Base-by-base conservation (phyloP, 2,888 invertebrate species). In the Eilema depressum region DNA sequence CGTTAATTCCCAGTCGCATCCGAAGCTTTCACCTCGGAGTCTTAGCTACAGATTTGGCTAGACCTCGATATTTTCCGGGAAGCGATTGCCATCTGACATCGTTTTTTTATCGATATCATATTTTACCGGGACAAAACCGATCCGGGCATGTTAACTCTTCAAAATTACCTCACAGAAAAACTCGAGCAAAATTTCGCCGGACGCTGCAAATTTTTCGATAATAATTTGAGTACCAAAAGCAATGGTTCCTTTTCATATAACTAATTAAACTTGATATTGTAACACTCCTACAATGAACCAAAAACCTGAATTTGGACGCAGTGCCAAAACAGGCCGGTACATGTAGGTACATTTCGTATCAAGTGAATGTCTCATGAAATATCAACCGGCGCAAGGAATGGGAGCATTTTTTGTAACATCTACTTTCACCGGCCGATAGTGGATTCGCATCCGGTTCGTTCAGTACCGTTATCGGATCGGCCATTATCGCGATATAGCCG, bases 331-430 rank as follows among this genome's bases (percentile, higher is more conserved):
- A 74, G 79, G 85, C 74, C 80, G 69, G n/a, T 64, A 73, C 83
- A 78, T 77, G 71, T 75, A 59, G 59, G 73, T 75, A 66, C 83
- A 73, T 73, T 82, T 75, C 59, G 83, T 83, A 85, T 88, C 81
- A 87, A 93, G 95, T 90, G 94, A 94, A 94, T 88, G 94, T 92
- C 92, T 92, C 93, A 90, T 92, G 92, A 93, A 94, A 94, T 93
- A 93, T 93, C 93, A 92, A 91, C 88, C 88, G 85, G 88, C 86
- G 89, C 85, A 88, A 90, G 94, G 92, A 95, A 95, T 94, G 93
- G 91, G 95, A 94, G 92, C 95, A 94, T 95, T 95, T 95, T 95
- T 95, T 95, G 94, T 95, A 90, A 91, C 90, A 88, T 89, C 93
- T 94, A 95, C 95, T 95, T 95, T 95, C 95, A 94, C 95, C 94